These are phyloP conservation scores for Drosophila seguyi DNA, from an alignment of 1,140 invertebrate species.

Conservation along the genomic window DNA sequence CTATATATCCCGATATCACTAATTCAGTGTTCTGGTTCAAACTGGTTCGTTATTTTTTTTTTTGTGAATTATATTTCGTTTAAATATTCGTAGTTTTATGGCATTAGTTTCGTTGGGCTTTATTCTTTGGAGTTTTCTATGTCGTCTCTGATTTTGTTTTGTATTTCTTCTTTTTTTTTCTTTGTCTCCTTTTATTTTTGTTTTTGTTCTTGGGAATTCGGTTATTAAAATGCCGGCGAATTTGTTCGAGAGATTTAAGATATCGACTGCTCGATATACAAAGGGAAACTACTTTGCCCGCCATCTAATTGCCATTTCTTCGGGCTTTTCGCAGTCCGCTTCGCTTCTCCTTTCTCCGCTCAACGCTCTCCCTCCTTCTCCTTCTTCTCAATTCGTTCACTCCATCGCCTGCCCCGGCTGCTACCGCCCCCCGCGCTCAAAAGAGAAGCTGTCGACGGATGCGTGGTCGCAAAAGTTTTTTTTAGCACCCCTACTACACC, in stretches of 20 bases:
- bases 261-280: slow-evolving; percentile 65
- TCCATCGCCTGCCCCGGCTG: not conserved
- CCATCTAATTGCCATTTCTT: slow-evolving; percentile 54
- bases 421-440: too few relatives aligned
- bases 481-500: slow-evolving; percentile 36
- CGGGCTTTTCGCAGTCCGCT: slow-evolving; percentile 23
- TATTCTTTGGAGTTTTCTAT: slow-evolving; percentile 20
- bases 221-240: slow-evolving; percentile 59
- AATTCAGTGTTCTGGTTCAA: slow-evolving; percentile 10
- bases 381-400: not conserved
- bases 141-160: slow-evolving; percentile 13
- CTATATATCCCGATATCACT: slow-evolving; percentile 17
- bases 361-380: slow-evolving; percentile 20
- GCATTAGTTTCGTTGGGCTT: slow-evolving; percentile 27
- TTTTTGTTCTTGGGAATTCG: slow-evolving; percentile 8
- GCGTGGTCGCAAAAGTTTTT: slow-evolving; percentile 51
- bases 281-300: slow-evolving; percentile 69
- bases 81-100: slow-evolving; percentile 27
- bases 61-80: slow-evolving; percentile 16
- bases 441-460: slow-evolving; percentile 31
- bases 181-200: too few relatives aligned
- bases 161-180: slow-evolving; percentile 10
- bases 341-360: slow-evolving; percentile 19
- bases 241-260: slow-evolving; percentile 41
- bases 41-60: slow-evolving; percentile 20